Conservation (phyloP, 23 tunicate genomes). For the Halocynthia roretzi region DNA sequence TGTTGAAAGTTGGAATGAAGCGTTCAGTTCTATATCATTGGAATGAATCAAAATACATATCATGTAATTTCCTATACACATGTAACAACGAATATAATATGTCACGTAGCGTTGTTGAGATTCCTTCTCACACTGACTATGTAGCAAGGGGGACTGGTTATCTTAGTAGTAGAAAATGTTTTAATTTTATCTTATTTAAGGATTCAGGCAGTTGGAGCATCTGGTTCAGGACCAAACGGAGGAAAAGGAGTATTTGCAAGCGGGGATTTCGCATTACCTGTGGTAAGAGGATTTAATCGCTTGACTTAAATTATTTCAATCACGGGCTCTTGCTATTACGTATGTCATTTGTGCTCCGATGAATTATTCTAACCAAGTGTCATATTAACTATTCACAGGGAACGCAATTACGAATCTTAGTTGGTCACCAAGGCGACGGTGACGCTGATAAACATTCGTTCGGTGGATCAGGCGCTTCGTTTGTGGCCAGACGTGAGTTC, state of each 20-base stretch:
- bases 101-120: too few species aligned
- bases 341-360: not conserved
- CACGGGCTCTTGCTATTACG: not conserved
- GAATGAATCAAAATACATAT: not conserved
- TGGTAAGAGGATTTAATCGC: constrained; percentile 2
- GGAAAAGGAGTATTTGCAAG: constrained; percentile 7
- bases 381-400: not conserved
- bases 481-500: not conserved
- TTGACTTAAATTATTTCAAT: not conserved
- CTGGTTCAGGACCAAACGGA: constrained; percentile 1
- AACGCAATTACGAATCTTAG: constrained; percentile 7
- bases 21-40: not conserved
- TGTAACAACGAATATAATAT: too few species aligned
- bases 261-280: constrained; percentile 15
- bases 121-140: too few species aligned
- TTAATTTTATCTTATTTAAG: not conserved
- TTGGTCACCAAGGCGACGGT: constrained; percentile 15
- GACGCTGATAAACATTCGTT: constrained; percentile 8
- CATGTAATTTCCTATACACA: too few species aligned
- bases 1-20: not conserved
- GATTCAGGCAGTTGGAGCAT: constrained; percentile 15
- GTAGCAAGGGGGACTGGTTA: too few species aligned
- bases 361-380: not conserved
- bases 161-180: too few species aligned
- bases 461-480: constrained; percentile 19